Percentiles rank a stretch among this genome's conserved stretches.
phyloP scores from a whole-genome alignment of 2,888 invertebrate genomes.

The Anorthoa munda region DNA sequence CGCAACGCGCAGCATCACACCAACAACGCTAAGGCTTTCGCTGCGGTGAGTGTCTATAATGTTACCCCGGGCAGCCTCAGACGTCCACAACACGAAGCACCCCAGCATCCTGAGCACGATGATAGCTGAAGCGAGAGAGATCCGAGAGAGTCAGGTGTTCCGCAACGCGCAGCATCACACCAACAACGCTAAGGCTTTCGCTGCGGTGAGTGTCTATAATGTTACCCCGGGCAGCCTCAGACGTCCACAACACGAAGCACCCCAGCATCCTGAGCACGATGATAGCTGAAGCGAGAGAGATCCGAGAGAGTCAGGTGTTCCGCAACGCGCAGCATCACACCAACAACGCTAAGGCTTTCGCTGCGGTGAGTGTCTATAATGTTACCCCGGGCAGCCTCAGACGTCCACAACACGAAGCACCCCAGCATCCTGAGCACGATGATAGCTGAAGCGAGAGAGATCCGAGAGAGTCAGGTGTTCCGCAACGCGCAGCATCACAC shows the following conservation, averaged over 20 bases:
- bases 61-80: slow-evolving; percentile 2
- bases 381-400: slow-evolving; percentile 2
- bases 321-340: slow-evolving; percentile 83
- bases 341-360: slow-evolving; percentile 81
- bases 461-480: slow-evolving; percentile 95
- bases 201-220: too few relatives aligned
- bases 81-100: slow-evolving; percentile 94
- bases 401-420: slow-evolving; percentile 94
- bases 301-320: slow-evolving; percentile 95
- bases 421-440: slow-evolving; percentile 96
- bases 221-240: slow-evolving; percentile 2
- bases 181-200: slow-evolving; percentile 81
- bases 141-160: slow-evolving; percentile 95
- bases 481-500: slow-evolving; percentile 83
- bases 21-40: slow-evolving; percentile 81
- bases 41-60: too few relatives aligned
- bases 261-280: slow-evolving; percentile 96
- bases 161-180: slow-evolving; percentile 83
- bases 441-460: slow-evolving; percentile 98
- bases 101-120: slow-evolving; percentile 96
- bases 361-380: too few relatives aligned
- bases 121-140: slow-evolving; percentile 98
- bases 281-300: slow-evolving; percentile 98
- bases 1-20: slow-evolving; percentile 83
- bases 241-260: slow-evolving; percentile 94